These are phyloP conservation scores for Asbolus verrucosus DNA, from an alignment of 1,140 invertebrate genomes.

Conservation along the genomic window DNA sequence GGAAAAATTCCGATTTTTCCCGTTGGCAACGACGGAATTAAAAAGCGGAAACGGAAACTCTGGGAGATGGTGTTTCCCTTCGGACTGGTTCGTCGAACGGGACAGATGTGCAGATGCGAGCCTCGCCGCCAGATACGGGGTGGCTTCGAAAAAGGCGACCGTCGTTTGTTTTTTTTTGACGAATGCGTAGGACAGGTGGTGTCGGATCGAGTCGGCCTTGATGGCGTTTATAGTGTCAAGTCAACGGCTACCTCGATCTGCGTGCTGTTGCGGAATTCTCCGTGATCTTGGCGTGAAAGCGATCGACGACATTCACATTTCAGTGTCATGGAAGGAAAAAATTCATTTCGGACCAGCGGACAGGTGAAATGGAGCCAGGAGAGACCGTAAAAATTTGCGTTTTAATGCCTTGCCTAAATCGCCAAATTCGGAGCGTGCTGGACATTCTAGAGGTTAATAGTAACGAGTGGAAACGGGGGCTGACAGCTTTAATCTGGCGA, in stretches of 20 bases:
- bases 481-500: too few species aligned
- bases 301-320: slow-evolving; percentile 15
- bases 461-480: too few species aligned
- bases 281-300: slow-evolving; percentile 34
- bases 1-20: too few species aligned
- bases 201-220: not conserved
- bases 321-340: slow-evolving; percentile 6
- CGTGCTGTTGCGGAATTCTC: slow-evolving; percentile 15
- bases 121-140: not conserved
- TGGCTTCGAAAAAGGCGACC: not conserved
- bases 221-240: slow-evolving; percentile 2
- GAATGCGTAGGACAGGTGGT: not conserved
- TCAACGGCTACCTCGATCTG: slow-evolving; percentile 9
- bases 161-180: not conserved
- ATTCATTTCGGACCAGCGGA: not conserved
- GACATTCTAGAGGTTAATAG: too few species aligned
- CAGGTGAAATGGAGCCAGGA: not conserved
- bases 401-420: too few species aligned
- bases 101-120: slow-evolving; percentile 20
- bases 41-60: slow-evolving; percentile 26
- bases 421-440: too few species aligned
- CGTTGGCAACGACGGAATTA: not conserved
- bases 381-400: too few species aligned
- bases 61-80: slow-evolving; percentile 23
- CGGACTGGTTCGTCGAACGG: slow-evolving; percentile 7